Conservation (phyloP, 2,888 invertebrate genomes). For the Philereme transversata region DNA sequence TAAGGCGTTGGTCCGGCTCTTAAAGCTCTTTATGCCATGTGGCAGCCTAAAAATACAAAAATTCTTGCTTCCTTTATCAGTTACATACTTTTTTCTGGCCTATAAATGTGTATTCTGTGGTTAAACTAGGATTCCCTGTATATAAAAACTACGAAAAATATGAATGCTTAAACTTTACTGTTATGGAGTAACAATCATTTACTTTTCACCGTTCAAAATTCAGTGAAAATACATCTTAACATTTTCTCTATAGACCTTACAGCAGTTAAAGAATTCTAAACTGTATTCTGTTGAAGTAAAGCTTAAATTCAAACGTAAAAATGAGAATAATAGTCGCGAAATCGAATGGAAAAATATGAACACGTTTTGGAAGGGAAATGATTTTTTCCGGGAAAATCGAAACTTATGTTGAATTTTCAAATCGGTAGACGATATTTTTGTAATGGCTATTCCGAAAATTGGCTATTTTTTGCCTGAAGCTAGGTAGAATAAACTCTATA, state of each 20-base stretch:
- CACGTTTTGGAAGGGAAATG: constrained; percentile 23
- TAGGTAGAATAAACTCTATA: too few relatives aligned
- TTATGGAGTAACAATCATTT: too few relatives aligned
- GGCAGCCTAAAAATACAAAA: too few relatives aligned
- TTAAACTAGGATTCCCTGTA: too few relatives aligned
- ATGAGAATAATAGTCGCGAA: constrained; percentile 8
- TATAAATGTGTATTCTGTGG: too few relatives aligned
- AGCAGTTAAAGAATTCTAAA: constrained; percentile 5
- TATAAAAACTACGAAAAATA: too few relatives aligned
- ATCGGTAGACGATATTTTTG: constrained; percentile 8
- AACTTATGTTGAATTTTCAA: constrained; percentile 8
- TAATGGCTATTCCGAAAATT: neutral
- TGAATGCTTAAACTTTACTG: too few relatives aligned
- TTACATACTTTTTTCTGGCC: too few relatives aligned
- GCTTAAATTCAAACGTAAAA: neutral
- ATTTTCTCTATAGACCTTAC: constrained; percentile 13
- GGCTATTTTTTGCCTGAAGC: neutral
- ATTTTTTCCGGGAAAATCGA: constrained; percentile 24
- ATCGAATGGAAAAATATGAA: constrained; percentile 25
- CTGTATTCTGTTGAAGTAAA: neutral
- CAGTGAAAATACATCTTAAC: neutral
- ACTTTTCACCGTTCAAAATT: too few relatives aligned
- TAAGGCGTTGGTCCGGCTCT: too few relatives aligned
- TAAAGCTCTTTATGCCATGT: too few relatives aligned
- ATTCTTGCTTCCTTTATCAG: too few relatives aligned